phyloP scores from a whole-genome alignment of 2,888 invertebrate genomes.

The Brachyptera risi region DNA sequence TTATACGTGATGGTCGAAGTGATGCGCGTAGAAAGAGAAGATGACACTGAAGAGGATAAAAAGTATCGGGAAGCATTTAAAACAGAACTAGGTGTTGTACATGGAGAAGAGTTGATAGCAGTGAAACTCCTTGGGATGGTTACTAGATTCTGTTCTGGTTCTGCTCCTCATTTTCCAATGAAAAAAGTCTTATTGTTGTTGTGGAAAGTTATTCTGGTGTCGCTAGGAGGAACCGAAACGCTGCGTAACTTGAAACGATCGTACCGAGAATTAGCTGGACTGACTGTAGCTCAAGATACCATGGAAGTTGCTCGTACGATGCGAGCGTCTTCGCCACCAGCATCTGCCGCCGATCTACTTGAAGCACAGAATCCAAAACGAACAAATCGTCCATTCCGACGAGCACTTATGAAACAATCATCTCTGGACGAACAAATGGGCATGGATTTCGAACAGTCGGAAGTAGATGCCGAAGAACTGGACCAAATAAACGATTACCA shows the following conservation, averaged over 20 bases:
- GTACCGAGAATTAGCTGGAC: slow-evolving; percentile 63
- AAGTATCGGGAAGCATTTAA: slow-evolving; percentile 56
- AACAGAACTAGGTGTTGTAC: slow-evolving; percentile 56
- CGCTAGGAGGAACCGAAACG: slow-evolving; percentile 86
- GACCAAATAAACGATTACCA: slow-evolving; percentile 10
- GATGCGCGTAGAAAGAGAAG: slow-evolving; percentile 64
- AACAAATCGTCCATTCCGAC: slow-evolving; percentile 65
- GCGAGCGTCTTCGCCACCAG: slow-evolving; percentile 93
- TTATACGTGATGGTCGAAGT: slow-evolving; percentile 95
- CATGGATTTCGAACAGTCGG: slow-evolving; percentile 57
- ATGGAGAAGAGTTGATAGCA: slow-evolving; percentile 78
- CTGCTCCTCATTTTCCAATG: slow-evolving; percentile 96
- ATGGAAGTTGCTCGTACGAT: slow-evolving; percentile 89
- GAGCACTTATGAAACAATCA: slow-evolving; percentile 83
- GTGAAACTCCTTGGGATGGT: slow-evolving; percentile 94
- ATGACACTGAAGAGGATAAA: slow-evolving; percentile 48
- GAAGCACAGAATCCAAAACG: slow-evolving; percentile 80
- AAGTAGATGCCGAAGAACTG: slow-evolving; percentile 40
- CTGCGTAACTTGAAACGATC: slow-evolving; percentile 71
- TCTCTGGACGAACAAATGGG: slow-evolving; percentile 80
- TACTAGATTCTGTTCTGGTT: slow-evolving; percentile 91
- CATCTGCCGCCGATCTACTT: slow-evolving; percentile 83
- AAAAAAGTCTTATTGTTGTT: slow-evolving; percentile 92
- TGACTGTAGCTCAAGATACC: slow-evolving; percentile 79
- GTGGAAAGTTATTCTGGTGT: slow-evolving; percentile 93